Conservation (phyloP, 1,140 invertebrate species). For the Sminthurinus signatus region DNA sequence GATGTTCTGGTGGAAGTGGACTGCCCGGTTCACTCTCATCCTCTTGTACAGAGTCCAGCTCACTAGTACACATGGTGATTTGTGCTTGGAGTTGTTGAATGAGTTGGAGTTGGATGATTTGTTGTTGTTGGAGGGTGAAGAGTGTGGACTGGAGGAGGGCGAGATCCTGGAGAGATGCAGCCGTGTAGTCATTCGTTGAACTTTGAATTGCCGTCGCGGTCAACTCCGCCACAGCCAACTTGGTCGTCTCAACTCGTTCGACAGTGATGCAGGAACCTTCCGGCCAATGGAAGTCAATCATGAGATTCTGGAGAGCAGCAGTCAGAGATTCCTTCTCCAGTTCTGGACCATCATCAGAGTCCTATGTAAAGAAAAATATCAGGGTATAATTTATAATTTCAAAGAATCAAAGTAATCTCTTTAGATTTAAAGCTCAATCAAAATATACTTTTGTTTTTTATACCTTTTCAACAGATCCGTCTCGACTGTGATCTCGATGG, state of each 20-base stretch:
- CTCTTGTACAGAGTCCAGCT: conserved; percentile 54
- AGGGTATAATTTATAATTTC: background rate
- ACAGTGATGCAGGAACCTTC: conserved; percentile 54
- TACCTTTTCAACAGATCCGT: conserved; percentile 7
- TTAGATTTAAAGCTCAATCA: background rate
- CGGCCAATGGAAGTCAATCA: conserved; percentile 29
- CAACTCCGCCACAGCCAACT: conserved; percentile 5
- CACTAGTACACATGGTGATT: conserved; percentile 58
- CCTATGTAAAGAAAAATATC: background rate
- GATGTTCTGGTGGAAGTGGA: background rate
- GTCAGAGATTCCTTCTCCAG: conserved; percentile 23
- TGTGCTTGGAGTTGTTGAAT: conserved; percentile 73
- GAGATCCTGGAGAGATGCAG: conserved; percentile 62
- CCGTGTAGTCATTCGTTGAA: conserved; percentile 7
- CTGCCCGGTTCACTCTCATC: conserved; percentile 28
- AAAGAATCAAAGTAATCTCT: background rate
- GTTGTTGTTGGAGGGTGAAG: conserved; percentile 86
- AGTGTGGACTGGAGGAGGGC: conserved; percentile 79
- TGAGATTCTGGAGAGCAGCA: conserved; percentile 28
- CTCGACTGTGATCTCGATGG: no score
- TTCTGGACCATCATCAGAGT: conserved; percentile 5
- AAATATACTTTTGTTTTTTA: background rate
- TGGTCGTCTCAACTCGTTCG: no score
- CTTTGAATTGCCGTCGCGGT: conserved; percentile 6
- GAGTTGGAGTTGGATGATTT: conserved; percentile 84